Evolutionary conservation across 30 jellyfish, hydroid and myxozoan genomes (phyloP).

Genomic region (Turritopsis dohrnii): DNA sequence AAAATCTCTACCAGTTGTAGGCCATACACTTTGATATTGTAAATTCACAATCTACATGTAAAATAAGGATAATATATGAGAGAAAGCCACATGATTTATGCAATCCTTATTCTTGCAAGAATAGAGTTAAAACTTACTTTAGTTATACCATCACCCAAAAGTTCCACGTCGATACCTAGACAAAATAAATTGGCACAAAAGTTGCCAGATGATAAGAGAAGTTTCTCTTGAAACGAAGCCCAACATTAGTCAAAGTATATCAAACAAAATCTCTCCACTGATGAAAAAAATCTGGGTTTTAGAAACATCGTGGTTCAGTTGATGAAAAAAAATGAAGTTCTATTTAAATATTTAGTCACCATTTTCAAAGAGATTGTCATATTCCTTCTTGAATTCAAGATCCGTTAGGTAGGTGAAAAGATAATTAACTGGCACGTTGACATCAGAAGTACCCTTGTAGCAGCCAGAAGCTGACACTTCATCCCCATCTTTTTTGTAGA

Average conservation of each 20-base stretch:
- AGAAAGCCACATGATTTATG: no score
- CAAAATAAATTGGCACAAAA: background rate
- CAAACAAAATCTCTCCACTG: no score
- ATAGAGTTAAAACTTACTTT: constrained; percentile 14
- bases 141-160: constrained; percentile 26
- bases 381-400: constrained; percentile 65
- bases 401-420: constrained; percentile 49
- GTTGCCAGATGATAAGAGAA: no score
- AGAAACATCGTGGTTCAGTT: no score
- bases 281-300: no score
- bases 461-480: constrained; percentile 62
- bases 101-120: no score
- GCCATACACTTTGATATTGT: constrained; percentile 89
- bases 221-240: no score
- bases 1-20: constrained; percentile 84
- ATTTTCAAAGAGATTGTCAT: constrained; percentile 68
- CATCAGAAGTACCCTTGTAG: constrained; percentile 77
- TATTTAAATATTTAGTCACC: constrained; percentile 45
- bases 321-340: no score
- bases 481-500: constrained; percentile 68
- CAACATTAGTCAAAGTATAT: no score
- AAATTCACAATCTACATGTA: constrained; percentile 49
- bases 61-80: background rate
- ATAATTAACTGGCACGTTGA: constrained; percentile 62
- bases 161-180: constrained; percentile 34